Evolutionary conservation across 2,113 vertebrate species (phyloP), one percentile per base, ranked within the genome.

Genomic region (Capreolus pygargus): DNA sequence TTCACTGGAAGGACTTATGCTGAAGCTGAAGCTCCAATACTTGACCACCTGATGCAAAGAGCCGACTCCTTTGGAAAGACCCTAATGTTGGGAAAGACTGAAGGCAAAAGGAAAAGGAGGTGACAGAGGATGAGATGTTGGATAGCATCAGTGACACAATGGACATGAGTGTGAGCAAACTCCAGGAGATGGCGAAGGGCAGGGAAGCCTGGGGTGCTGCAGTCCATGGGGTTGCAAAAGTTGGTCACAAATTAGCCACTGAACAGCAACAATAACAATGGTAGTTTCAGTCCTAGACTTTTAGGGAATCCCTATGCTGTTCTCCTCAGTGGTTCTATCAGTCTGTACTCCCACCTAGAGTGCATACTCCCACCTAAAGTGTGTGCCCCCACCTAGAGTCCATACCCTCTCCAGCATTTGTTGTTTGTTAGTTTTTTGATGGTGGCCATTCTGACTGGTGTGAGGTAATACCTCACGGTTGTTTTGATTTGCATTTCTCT

Each of bases 161-260:
- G 70, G 70, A 27, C 70, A 43, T 43, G 70, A 39, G 14, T 27
- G 43, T 39, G 39, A 76, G 5, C 39, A 27, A 43, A 76, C 36
- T 27, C 11, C 36, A 39, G 36, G 70, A 39, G 70, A 74, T 1
- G 11, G 70, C 43, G 39, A 27, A 43, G 39, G 23, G 27, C 39
- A 43, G 23, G 28, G 39, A 15, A 76, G 39, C 70, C 23, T 0
- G 36, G 23, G 13, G 23, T 39, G 21, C 39, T 43, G 23, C 70
- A 43, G 36, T 43, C 23, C 12, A 0, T 14, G 36, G 70, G 23
- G 39, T 43, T 3, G 1, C 70, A 76, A 6, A 23, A 43, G 1
- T 4, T 27, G 6, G 12, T 43, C 36, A 7, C 23, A 43, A 76
- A 5, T 39, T 3, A 76, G 39, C 70, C 70, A 43, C 6, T 27